Evolutionary conservation across 2,888 invertebrate species (phyloP).

Genomic region (Sipunculus nudus): DNA sequence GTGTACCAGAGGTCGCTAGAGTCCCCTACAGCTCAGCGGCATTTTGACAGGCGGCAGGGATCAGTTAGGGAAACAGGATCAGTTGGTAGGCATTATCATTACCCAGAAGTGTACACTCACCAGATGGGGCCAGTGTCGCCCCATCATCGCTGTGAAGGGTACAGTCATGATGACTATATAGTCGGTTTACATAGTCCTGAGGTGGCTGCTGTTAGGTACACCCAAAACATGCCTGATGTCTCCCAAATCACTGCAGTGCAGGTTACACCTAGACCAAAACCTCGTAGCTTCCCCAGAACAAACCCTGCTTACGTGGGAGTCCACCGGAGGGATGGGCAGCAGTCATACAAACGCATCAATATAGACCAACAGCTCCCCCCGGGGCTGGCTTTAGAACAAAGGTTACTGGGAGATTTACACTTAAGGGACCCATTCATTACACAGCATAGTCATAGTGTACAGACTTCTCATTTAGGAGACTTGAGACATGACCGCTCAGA

Average conservation of each 20-base stretch:
- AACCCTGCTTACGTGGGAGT: slow-evolving; percentile 64
- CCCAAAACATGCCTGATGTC: slow-evolving; percentile 34
- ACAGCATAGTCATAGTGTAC: neutral
- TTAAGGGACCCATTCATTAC: neutral
- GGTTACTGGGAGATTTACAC: no score
- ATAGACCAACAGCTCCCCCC: slow-evolving; percentile 31
- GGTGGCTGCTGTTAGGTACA: slow-evolving; percentile 23
- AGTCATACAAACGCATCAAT: slow-evolving; percentile 53
- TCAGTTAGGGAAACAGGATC: slow-evolving; percentile 25
- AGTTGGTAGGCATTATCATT: slow-evolving; percentile 13
- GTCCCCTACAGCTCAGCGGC: slow-evolving; percentile 29
- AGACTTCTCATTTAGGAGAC: neutral
- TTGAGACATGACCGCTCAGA: slow-evolving; percentile 61
- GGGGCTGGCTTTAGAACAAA: no score
- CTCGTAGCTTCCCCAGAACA: slow-evolving; percentile 62
- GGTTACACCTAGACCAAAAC: slow-evolving; percentile 51
- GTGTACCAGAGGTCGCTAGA: slow-evolving; percentile 28
- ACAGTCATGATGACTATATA: slow-evolving; percentile 21
- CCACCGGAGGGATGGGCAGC: slow-evolving; percentile 45
- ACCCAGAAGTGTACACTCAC: slow-evolving; percentile 3
- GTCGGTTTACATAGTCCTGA: no score
- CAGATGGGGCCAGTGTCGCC: neutral
- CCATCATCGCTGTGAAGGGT: slow-evolving; percentile 26
- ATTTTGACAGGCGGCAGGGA: slow-evolving; percentile 24
- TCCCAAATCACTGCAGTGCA: slow-evolving; percentile 43